These are phyloP conservation scores for Drosophila affinis DNA, from an alignment of 2,888 invertebrate species.

Conservation along the genomic window DNA sequence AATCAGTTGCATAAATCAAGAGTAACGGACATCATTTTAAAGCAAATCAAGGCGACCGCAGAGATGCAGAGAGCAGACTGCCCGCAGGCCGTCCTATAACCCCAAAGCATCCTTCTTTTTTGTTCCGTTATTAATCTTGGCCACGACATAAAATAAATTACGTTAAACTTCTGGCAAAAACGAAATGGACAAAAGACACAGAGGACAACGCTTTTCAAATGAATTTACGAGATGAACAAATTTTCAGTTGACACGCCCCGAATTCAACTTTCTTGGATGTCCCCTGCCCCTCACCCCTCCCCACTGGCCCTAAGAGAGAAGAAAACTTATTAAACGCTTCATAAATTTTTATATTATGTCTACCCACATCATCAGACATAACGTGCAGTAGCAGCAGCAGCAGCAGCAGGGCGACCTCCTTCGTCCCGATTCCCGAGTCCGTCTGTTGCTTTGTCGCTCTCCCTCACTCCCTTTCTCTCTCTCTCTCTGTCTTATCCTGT, in stretches of 20 bases:
- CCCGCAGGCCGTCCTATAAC: constrained; percentile 33
- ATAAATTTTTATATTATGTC: constrained; percentile 81
- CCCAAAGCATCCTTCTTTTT: constrained; percentile 31
- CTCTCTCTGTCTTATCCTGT: constrained; percentile 63
- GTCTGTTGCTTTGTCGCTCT: constrained; percentile 27
- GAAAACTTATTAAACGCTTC: constrained; percentile 82
- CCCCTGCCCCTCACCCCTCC: constrained; percentile 1
- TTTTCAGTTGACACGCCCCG: constrained; percentile 70
- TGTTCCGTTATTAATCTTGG: constrained; percentile 73
- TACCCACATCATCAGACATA: constrained; percentile 80
- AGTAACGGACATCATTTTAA: constrained; percentile 53
- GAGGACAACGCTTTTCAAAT: constrained; percentile 60
- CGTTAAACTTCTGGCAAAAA: constrained; percentile 65
- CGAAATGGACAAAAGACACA: constrained; percentile 38
- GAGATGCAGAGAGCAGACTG: constrained; percentile 22
- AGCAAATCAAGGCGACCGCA: constrained; percentile 41
- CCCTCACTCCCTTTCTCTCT: constrained; percentile 13
- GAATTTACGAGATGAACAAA: constrained; percentile 77
- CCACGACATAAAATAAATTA: constrained; percentile 77
- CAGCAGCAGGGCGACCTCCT: constrained; percentile 43
- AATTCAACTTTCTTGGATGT: constrained; percentile 53
- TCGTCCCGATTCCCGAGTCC: constrained; percentile 38
- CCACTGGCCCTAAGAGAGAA: constrained; percentile 56
- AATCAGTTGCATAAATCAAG: constrained; percentile 77
- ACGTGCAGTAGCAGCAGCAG: constrained; percentile 50